These are phyloP conservation scores for Ptiloglossa arizonensis DNA, from an alignment of 1,140 invertebrate species.

Conservation along the genomic window DNA sequence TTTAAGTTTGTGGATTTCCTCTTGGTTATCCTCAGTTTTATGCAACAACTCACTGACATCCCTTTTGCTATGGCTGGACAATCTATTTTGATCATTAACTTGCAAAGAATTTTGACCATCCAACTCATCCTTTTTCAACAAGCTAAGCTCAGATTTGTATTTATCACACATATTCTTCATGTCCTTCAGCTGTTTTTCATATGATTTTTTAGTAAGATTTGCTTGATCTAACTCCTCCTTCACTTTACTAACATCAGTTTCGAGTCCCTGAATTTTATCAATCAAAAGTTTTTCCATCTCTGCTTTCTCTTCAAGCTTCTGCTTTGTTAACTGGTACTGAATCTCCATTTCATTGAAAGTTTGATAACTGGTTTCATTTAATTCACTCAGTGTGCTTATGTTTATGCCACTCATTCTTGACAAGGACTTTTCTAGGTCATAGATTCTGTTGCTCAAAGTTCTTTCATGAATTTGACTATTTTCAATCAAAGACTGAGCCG, in stretches of 20 bases:
- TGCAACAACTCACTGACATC: slow-evolving; percentile 12
- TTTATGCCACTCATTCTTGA: slow-evolving; percentile 72
- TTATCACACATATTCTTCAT: slow-evolving; percentile 77
- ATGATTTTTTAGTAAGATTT: slow-evolving; percentile 70
- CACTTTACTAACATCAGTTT: slow-evolving; percentile 66
- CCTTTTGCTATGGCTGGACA: slow-evolving; percentile 10
- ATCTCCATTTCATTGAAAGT: slow-evolving; percentile 73
- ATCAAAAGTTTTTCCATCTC: slow-evolving; percentile 70
- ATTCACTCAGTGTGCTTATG: slow-evolving; percentile 64
- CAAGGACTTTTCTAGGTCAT: slow-evolving; percentile 68
- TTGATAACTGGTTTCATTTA: slow-evolving; percentile 77
- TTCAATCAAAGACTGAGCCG: slow-evolving; percentile 69
- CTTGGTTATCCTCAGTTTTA: slow-evolving; percentile 54
- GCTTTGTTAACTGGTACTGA: slow-evolving; percentile 71
- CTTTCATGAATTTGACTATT: slow-evolving; percentile 69
- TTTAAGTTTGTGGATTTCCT: slow-evolving; percentile 66
- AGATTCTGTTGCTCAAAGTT: slow-evolving; percentile 64
- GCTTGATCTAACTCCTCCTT: slow-evolving; percentile 70
- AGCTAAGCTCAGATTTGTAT: slow-evolving; percentile 58
- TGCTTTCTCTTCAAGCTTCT: slow-evolving; percentile 74
- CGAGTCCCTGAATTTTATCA: slow-evolving; percentile 68
- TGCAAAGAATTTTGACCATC: not conserved
- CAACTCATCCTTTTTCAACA: slow-evolving; percentile 23
- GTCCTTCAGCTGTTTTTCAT: slow-evolving; percentile 79
- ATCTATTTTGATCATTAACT: not conserved